Evolutionary conservation across 2,797 vertebrate genomes (phyloP).

Genomic region (Phataginus tetradactyla): DNA sequence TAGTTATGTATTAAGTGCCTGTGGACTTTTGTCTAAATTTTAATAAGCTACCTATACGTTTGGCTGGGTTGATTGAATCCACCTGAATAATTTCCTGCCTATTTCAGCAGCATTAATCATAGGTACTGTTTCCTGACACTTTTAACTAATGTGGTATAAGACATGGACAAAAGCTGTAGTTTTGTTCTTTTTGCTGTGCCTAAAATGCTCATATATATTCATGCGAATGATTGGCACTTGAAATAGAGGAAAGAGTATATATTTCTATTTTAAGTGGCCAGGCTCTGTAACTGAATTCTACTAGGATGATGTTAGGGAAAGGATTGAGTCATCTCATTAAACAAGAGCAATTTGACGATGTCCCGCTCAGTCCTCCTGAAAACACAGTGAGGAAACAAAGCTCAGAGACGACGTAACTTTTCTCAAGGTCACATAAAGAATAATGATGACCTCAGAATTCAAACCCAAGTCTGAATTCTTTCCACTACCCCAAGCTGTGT

Average conservation of each 20-base stretch:
- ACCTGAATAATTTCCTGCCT: slow-evolving; percentile 84
- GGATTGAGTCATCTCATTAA: background rate
- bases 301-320: background rate
- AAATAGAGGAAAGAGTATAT: background rate
- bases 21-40: slow-evolving; percentile 82
- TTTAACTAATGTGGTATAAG: slow-evolving; percentile 75
- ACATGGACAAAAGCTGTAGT: slow-evolving; percentile 64
- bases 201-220: slow-evolving; percentile 36
- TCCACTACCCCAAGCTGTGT: background rate
- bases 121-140: slow-evolving; percentile 75
- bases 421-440: background rate
- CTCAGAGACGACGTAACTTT: background rate
- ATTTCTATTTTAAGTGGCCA: slow-evolving; percentile 39
- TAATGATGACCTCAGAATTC: background rate
- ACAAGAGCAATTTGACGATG: background rate
- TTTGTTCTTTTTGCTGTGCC: slow-evolving; percentile 50
- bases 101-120: slow-evolving; percentile 83
- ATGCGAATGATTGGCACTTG: background rate
- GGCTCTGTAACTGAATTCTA: background rate
- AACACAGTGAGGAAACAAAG: background rate
- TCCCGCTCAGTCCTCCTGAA: background rate
- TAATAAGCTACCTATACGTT: slow-evolving; percentile 83
- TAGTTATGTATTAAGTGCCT: slow-evolving; percentile 82
- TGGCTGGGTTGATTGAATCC: slow-evolving; percentile 81
- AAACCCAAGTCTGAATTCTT: slow-evolving; percentile 9